A percentile compares a stretch with the other conserved stretches of the same genome.
Evolutionary conservation across 2,797 vertebrate species (phyloP).

Genomic region (Chaetophractus vellerosus): DNA sequence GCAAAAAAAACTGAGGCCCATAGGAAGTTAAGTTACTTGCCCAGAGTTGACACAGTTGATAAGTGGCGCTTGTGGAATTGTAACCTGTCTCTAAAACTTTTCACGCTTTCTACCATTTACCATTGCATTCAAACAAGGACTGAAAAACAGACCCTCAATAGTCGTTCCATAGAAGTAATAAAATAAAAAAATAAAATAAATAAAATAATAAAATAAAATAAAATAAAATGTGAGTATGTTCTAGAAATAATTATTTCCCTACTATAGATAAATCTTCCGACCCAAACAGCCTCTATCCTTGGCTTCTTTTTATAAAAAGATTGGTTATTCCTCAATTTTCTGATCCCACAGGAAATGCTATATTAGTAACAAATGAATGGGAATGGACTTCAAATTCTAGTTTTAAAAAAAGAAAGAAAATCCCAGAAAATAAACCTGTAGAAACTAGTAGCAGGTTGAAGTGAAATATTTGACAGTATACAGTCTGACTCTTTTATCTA

Average conservation of each 20-base stretch:
- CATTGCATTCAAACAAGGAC: neutral
- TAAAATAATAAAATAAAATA: neutral
- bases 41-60: neutral
- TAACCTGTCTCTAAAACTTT: neutral
- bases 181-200: neutral
- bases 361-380: slow-evolving; percentile 52
- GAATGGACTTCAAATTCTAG: neutral
- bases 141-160: slow-evolving; percentile 1
- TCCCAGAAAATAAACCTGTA: neutral
- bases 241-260: neutral
- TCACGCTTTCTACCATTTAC: neutral
- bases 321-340: neutral
- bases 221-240: neutral
- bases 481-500: slow-evolving; percentile 33
- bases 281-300: too few relatives aligned
- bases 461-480: neutral
- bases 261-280: too few relatives aligned
- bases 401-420: slow-evolving; percentile 1
- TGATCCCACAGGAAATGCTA: neutral
- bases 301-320: neutral
- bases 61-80: neutral
- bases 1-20: neutral
- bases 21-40: neutral
- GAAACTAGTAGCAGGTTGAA: slow-evolving; percentile 7
- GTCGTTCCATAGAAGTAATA: neutral